A percentile compares a stretch with the other conserved stretches of the same genome.
These are phyloP conservation scores for Drosophila lacertosa DNA, from an alignment of 1,140 invertebrate species.

Conservation along the genomic window DNA sequence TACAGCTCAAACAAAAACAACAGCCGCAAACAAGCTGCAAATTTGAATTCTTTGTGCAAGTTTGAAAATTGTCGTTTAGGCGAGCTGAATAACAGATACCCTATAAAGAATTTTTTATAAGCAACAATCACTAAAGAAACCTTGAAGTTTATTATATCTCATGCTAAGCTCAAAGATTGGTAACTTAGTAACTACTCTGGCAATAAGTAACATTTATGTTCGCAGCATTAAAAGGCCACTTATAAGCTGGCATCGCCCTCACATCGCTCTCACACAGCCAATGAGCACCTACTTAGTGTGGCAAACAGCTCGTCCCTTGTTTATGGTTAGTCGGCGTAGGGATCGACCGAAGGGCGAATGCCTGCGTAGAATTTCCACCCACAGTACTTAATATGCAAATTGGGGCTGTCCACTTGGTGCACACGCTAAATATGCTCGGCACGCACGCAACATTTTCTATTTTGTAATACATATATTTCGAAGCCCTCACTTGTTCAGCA, in stretches of 20 bases:
- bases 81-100: background rate
- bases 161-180: background rate
- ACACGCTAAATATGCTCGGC: conserved; percentile 3
- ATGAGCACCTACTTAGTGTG: background rate
- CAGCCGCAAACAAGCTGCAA: conserved; percentile 1
- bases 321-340: conserved; percentile 21
- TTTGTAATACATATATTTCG: conserved; percentile 13
- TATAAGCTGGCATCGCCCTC: background rate
- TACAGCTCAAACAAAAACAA: conserved; percentile 11
- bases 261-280: background rate
- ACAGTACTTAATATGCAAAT: conserved; percentile 46
- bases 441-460: conserved; percentile 35
- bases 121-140: too few species aligned
- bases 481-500: background rate
- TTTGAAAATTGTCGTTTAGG: background rate
- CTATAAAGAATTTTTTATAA: background rate
- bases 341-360: conserved; percentile 11
- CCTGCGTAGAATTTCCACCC: conserved; percentile 3
- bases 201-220: conserved; percentile 14
- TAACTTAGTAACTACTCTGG: background rate
- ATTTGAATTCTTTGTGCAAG: background rate
- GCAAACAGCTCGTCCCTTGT: conserved; percentile 8
- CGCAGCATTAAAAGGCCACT: conserved; percentile 33
- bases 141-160: background rate
- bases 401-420: conserved; percentile 32